Evolutionary conservation across 2,888 invertebrate species (phyloP).

Genomic region (Agrochola lychnidis): DNA sequence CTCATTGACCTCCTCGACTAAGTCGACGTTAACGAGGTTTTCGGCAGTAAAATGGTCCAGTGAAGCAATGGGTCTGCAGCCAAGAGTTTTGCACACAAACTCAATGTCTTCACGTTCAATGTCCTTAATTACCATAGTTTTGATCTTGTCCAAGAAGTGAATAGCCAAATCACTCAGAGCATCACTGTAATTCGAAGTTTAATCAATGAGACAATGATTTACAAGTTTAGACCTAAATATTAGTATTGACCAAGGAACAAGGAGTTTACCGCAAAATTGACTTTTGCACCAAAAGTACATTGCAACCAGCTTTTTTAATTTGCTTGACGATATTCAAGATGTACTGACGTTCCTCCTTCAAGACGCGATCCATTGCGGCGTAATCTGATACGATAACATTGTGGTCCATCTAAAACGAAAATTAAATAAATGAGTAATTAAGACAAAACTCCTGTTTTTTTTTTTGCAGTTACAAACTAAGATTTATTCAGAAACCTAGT

Average conservation of each 20-base stretch:
- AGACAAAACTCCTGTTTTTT: too few species aligned
- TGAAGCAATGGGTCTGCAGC: slow-evolving; percentile 99
- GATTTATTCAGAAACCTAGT: too few species aligned
- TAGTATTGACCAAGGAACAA: slow-evolving; percentile 11
- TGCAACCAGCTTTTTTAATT: slow-evolving; percentile 99
- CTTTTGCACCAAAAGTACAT: slow-evolving; percentile 97
- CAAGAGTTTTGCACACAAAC: slow-evolving; percentile 98
- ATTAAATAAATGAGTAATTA: not conserved
- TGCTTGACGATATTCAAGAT: slow-evolving; percentile 99
- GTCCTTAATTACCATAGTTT: slow-evolving; percentile 99
- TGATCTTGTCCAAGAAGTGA: slow-evolving; percentile 99
- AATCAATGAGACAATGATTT: not conserved
- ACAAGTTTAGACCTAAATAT: not conserved
- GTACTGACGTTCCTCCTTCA: slow-evolving; percentile 99
- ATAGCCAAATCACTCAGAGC: slow-evolving; percentile 99
- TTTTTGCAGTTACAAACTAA: too few species aligned
- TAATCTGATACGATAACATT: slow-evolving; percentile 99
- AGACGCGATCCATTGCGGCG: slow-evolving; percentile 99
- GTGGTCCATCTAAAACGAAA: slow-evolving; percentile 95
- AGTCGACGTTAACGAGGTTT: slow-evolving; percentile 97
- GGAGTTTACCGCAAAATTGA: slow-evolving; percentile 92
- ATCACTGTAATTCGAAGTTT: slow-evolving; percentile 92
- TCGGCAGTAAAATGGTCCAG: slow-evolving; percentile 99
- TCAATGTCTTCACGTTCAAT: slow-evolving; percentile 99
- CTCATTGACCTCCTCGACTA: slow-evolving; percentile 98